Evolutionary conservation across 53 echinoderm and acorn worm species (phyloP).

Genomic region (Paelopatides confundens): DNA sequence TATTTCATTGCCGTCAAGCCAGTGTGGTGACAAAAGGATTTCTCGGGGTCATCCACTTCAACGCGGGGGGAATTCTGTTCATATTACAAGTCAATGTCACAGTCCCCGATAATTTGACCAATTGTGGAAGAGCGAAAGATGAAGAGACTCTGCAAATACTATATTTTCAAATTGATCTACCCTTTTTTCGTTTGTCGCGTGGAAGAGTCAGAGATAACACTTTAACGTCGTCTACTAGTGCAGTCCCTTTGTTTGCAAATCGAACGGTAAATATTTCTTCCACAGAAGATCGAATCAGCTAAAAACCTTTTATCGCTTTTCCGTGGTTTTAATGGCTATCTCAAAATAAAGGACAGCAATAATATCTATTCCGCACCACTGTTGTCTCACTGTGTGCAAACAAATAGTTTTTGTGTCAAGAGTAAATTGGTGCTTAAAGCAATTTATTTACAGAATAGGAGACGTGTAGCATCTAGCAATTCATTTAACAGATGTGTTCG

Average conservation of each 20-base stretch:
- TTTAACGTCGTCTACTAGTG: background rate
- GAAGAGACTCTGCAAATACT: constrained; percentile 23
- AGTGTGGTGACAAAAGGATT: constrained; percentile 40
- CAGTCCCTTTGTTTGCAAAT: constrained; percentile 42
- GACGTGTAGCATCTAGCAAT: constrained; percentile 47
- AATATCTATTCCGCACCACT: constrained; percentile 49
- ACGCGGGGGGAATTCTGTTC: constrained; percentile 45
- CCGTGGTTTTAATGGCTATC: constrained; percentile 46
- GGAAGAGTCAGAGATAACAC: constrained; percentile 52
- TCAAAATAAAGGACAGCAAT: constrained; percentile 47
- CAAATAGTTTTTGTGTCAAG: constrained; percentile 54
- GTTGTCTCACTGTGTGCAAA: constrained; percentile 48
- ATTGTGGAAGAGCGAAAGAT: constrained; percentile 25
- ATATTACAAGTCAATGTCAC: constrained; percentile 43
- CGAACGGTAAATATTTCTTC: constrained; percentile 51
- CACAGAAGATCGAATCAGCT: constrained; percentile 41
- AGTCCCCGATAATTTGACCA: constrained; percentile 36
- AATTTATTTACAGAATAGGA: constrained; percentile 46
- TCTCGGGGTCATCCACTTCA: constrained; percentile 41
- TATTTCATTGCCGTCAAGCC: constrained; percentile 33
- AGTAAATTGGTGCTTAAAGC: constrained; percentile 51
- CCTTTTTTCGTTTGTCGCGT: constrained; percentile 46
- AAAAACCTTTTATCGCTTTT: constrained; percentile 42
- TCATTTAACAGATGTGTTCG: constrained; percentile 50
- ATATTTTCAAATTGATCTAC: constrained; percentile 38